Base-by-base conservation (phyloP, 2,888 invertebrate genomes). In the Troides helena region DNA sequence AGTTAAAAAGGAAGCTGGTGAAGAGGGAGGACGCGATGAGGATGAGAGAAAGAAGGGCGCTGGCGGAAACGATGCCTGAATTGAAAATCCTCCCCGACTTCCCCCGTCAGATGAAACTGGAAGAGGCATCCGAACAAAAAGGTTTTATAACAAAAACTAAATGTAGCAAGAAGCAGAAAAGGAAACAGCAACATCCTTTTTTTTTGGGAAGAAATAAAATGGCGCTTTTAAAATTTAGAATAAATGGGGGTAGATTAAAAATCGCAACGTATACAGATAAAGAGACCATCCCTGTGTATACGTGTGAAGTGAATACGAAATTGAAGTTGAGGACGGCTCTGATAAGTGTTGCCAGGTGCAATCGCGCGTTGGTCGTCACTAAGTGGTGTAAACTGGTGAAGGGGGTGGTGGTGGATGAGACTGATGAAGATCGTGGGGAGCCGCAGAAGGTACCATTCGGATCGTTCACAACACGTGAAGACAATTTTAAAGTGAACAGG, bases 11-110 rank as follows among this genome's bases (percentile, higher is more conserved):
- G 68, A 91, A 90, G 74, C 74, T 93, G 74, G 89, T 91, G 57
- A 90, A 89, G 74, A 78, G 93, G 73, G 93, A 93, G 66, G 93
- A 93, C 65, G 70, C 88, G 2, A 93, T 93, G 93, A 80, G 92
- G 2, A 92, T 91, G 72, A 82, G 93, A 70, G 93, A 93, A 72
- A 86, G 90, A 43, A 90, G 88, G 74, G 93, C 93, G 17, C 74
- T 93, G 18, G 85, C 79, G 1, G 92, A 91, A 80, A 92, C 92
- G 0, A 93, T 93, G 93, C 93, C 93, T 0, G 85, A 88, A 17
- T 69, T 88, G 1, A 87, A 87, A 74, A 77, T 78, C 1, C 68
- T 90, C 17, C 93, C 93, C 0, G 92, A 93, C 62, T 93, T 93
- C 60, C 92, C 92, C 0, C 82, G 92, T 59, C 93, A 93, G 70